Evolutionary conservation across 2,113 vertebrate species (phyloP).

Genomic region (Callithrix jacchus): DNA sequence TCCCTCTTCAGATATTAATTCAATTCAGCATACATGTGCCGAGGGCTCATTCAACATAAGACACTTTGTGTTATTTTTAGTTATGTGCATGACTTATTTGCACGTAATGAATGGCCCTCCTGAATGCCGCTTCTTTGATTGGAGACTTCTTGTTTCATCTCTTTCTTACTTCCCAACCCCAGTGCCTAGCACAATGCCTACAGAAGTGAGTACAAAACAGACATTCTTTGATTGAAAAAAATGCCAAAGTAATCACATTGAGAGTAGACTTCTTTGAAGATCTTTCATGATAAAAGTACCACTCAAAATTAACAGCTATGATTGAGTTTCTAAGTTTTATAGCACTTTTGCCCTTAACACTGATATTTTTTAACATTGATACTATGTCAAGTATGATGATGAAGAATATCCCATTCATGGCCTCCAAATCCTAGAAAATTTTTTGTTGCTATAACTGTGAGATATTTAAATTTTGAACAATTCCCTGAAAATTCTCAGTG

Average conservation of each 20-base stretch:
- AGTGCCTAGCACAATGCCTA: not conserved
- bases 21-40: not conserved
- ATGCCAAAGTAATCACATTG: not conserved
- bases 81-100: not conserved
- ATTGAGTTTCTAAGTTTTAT: not conserved
- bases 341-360: not conserved
- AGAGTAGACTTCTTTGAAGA: not conserved
- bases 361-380: not conserved
- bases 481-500: not conserved
- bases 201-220: not conserved
- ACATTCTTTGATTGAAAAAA: not conserved
- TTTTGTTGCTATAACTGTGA: not conserved
- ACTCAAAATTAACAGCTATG: not conserved
- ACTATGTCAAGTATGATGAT: not conserved
- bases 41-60: not conserved
- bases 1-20: not conserved
- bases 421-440: not conserved
- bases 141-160: not conserved
- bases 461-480: not conserved
- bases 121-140: not conserved
- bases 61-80: not conserved
- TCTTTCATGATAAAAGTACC: not conserved
- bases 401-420: not conserved
- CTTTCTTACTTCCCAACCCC: not conserved
- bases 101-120: too few species aligned